Evolutionary conservation across 2,797 vertebrate genomes (phyloP).

Genomic region (Nothura maculosa): DNA sequence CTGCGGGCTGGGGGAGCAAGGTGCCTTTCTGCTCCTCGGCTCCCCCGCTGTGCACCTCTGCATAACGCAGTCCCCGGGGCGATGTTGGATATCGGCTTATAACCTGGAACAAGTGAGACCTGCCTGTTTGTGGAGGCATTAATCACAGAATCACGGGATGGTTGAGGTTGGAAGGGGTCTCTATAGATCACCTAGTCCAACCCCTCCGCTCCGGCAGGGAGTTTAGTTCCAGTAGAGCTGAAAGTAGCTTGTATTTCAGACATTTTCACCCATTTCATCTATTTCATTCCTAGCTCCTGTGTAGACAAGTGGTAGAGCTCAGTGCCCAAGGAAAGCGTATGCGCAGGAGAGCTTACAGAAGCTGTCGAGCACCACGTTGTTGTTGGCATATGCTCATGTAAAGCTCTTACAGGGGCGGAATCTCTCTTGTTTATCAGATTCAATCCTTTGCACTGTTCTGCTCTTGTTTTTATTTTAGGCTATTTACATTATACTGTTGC

Average conservation of each 20-base stretch:
- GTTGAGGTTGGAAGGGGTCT: too few species aligned
- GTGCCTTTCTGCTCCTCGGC: background rate
- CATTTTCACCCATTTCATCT: too few species aligned
- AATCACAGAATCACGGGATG: too few species aligned
- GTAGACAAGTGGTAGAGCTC: background rate
- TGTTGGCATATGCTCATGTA: background rate
- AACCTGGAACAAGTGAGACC: background rate
- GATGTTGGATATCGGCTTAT: background rate
- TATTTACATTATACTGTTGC: accelerated
- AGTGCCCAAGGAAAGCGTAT: background rate
- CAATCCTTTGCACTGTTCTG: background rate
- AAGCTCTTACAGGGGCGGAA: background rate
- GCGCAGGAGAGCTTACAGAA: background rate
- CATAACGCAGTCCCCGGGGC: background rate
- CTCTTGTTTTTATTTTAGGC: background rate
- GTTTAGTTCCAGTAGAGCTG: background rate
- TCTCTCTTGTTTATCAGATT: background rate
- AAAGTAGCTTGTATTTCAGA: accelerated
- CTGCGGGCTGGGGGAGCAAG: background rate
- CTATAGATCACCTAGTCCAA: too few species aligned
- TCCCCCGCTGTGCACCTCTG: background rate
- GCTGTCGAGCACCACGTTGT: accelerated
- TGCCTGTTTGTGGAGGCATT: background rate
- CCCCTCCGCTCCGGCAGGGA: too few species aligned
- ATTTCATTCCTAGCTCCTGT: background rate